A percentile compares a stretch with the other conserved stretches of the same genome.
Conservation (phyloP, 1,140 invertebrate genomes). For the Ceratosolen solmsi region DNA sequence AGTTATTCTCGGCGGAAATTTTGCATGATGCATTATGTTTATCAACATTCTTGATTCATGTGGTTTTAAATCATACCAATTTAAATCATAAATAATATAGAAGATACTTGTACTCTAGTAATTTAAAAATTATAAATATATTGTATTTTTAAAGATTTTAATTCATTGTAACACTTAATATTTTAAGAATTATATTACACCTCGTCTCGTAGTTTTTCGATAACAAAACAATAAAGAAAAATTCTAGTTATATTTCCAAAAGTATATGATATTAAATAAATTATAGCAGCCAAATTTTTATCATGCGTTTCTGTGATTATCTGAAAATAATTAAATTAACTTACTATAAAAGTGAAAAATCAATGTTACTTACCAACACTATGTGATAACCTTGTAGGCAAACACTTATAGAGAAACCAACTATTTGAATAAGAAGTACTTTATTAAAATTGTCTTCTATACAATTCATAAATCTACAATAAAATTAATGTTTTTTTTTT, state of each 20-base stretch:
- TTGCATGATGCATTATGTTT: conserved; percentile 58
- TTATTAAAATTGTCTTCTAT: conserved; percentile 49
- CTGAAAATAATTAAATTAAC: conserved; percentile 17
- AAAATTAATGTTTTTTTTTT: not conserved
- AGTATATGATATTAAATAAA: conserved; percentile 30
- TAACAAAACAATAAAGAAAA: conserved; percentile 48
- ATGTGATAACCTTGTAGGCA: conserved; percentile 50
- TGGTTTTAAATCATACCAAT: conserved; percentile 66
- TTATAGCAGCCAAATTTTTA: not conserved
- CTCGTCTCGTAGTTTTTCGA: conserved; percentile 44
- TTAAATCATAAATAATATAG: conserved; percentile 62
- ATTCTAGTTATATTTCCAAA: conserved; percentile 30
- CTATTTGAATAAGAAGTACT: conserved; percentile 47
- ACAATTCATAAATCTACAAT: conserved; percentile 36
- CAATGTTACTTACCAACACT: conserved; percentile 40
- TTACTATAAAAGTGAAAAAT: not conserved
- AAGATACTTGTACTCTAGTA: conserved; percentile 39
- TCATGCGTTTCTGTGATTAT: conserved; percentile 20
- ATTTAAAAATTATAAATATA: conserved; percentile 32
- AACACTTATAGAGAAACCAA: conserved; percentile 23
- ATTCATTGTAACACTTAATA: not conserved
- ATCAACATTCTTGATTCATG: conserved; percentile 62
- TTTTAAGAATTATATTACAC: conserved; percentile 1
- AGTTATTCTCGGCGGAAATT: conserved; percentile 62
- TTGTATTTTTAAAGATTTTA: conserved; percentile 54